Conservation (phyloP, 2,113 vertebrate species). For the Psittacara wagleri region DNA sequence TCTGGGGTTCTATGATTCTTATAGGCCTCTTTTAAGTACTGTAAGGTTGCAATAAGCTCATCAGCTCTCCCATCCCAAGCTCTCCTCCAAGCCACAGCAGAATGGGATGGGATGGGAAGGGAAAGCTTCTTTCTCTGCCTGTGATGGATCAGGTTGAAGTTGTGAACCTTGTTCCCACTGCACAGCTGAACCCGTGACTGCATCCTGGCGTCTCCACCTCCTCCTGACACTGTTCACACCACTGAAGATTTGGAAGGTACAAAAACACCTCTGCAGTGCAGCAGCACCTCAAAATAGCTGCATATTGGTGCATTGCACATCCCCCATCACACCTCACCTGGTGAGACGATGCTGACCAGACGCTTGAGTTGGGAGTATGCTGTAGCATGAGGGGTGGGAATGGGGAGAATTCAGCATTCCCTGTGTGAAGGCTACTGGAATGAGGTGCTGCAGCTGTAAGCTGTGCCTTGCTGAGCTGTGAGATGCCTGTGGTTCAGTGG, state of each 20-base stretch:
- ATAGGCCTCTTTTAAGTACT: neutral
- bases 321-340: neutral
- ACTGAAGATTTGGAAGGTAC: neutral
- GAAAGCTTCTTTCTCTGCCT: neutral
- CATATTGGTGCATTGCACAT: neutral
- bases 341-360: neutral
- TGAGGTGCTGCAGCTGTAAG: neutral
- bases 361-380: fast-evolving
- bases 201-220: neutral
- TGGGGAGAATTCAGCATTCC: neutral
- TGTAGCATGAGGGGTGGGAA: fast-evolving
- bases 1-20: neutral
- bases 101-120: neutral
- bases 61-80: neutral
- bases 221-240: neutral
- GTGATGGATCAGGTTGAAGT: neutral
- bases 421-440: neutral
- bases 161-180: fast-evolving
- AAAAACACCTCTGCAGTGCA: neutral
- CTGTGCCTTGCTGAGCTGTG: neutral
- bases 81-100: neutral
- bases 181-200: neutral
- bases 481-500: neutral
- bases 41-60: neutral
- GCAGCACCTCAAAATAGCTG: constrained; percentile 31